Evolutionary conservation across 2,888 invertebrate genomes (phyloP), one percentile per base, ranked within the genome.

Genomic region (Ferdinandea cuprea): DNA sequence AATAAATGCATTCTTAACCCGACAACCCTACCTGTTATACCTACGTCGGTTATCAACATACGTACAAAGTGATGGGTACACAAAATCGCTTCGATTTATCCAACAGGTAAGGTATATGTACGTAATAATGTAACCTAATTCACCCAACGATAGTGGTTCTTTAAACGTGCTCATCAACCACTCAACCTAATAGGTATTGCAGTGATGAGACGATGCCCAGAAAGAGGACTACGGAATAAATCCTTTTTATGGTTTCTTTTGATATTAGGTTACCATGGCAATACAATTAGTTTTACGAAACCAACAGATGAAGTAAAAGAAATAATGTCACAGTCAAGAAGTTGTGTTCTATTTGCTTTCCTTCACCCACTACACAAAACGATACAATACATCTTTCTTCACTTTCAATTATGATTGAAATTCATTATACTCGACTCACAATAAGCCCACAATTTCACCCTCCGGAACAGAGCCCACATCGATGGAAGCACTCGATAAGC

Each of bases 321-420:
- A n/a, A n/a, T n/a, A n/a, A n/a, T 66, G 58, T 65, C 44, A 35
- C 8, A 46, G 56, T 59, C 40, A 48, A 19, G 32, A 9, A 25
- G 9, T 52, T 30, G 59, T 35, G 8, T 56, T 46, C 21, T 15
- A 17, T 11, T 25, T 19, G 9, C 0, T 2, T 13, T 21, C 25
- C 9, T 17, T n/a, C 25, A 50, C 37, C 19, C 48, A n/a, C 50
- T 30, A 9, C 15, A 19, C 19, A 30, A 37, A 7, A 40, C 21
- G 71, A 48, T 56, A 54, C 30, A 66, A 32, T 35, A 50, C 25
- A 68, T 13, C 37, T 50, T 40, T 42, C 56, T 32, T 35, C 71
- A 32, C 15, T 65, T 40, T 48, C 71, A 72, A 66, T 81, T 81
- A 81, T 77, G 77, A 72, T 66, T 66, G 71, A 61, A 81, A 66